These are phyloP conservation scores for Hyperoplus immaculatus DNA, from an alignment of 2,797 vertebrate species.

Conservation along the genomic window DNA sequence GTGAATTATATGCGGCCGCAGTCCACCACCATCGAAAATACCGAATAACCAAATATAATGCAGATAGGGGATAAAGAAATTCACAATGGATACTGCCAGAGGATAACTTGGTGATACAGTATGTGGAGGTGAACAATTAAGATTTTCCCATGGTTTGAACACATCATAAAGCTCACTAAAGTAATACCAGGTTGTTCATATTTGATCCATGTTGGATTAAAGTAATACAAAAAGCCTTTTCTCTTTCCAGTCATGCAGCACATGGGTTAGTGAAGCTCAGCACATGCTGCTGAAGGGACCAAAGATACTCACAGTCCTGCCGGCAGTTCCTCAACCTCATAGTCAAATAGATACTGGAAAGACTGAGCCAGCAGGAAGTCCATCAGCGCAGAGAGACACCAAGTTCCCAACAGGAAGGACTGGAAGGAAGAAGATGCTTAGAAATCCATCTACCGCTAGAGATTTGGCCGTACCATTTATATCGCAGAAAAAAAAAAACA, in stretches of 20 bases:
- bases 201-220: not conserved
- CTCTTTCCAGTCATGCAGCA: not conserved
- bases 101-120: constrained; percentile 20
- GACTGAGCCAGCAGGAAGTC: constrained; percentile 91
- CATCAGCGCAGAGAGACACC: constrained; percentile 92
- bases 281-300: not conserved
- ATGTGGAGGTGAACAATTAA: constrained; percentile 14
- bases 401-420: constrained; percentile 95
- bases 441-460: not conserved
- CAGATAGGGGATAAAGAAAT: constrained; percentile 23
- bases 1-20: constrained; percentile 10
- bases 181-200: not conserved
- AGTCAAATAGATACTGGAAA: constrained; percentile 86
- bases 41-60: constrained; percentile 3
- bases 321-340: constrained; percentile 91
- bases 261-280: not conserved
- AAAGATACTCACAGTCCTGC: constrained; percentile 93
- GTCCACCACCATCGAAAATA: constrained; percentile 25
- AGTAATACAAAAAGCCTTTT: not conserved
- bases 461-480: too few species aligned
- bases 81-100: not conserved
- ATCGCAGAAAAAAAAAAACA: too few species aligned
- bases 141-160: not conserved
- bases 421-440: constrained; percentile 66
- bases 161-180: not conserved